Evolutionary conservation across 2,888 invertebrate genomes (phyloP), one percentile per base, ranked within the genome.

Genomic region (Dolomedes plantarius): DNA sequence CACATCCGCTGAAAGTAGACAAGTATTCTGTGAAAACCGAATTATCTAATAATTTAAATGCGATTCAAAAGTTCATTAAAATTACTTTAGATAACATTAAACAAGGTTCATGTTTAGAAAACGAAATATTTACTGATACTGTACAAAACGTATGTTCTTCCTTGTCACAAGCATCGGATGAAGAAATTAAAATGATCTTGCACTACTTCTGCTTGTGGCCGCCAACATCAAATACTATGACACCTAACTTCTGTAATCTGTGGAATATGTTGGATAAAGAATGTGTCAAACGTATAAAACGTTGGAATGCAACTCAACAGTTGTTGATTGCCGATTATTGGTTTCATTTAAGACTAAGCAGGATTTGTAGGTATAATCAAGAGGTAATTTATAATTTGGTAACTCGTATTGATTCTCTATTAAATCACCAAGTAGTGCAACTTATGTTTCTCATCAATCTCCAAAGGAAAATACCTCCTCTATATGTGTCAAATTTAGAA

Each of bases 401-500:
- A 0, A 5, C 29, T 31, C 71, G 65, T 5, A 9, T 75, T 1
- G 27, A 71, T 9, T 6, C 7, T n/a, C 67, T 86, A 2, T 62
- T 86, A 13, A 32, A 75, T 36, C 16, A 31, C 16, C 62, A 86
- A 7, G 36, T 86, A 16, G 72, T 86, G 3, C 86, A 86, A 31
- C 76, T 86, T 23, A 80, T 86, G 80, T 86, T 86, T 64, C 80
- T 31, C 27, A 64, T 86, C 16, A 86, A 80, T 36, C 28, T 80
- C 6, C 86, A 86, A 29, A 80, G 80, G 19, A 64, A 75, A 13
- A n/a, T 86, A 1, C 71, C 79, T 1, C 27, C 29, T 0, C n/a
- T 29, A 27, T 46, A 36, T 16, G 28, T 69, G 36, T 3, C 11
- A 31, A 16, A 9, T 27, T 19, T 86, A 29, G 71, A 80, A 19